Conservation (phyloP, 2,797 vertebrate species). For the Propithecus perrieri region DNA sequence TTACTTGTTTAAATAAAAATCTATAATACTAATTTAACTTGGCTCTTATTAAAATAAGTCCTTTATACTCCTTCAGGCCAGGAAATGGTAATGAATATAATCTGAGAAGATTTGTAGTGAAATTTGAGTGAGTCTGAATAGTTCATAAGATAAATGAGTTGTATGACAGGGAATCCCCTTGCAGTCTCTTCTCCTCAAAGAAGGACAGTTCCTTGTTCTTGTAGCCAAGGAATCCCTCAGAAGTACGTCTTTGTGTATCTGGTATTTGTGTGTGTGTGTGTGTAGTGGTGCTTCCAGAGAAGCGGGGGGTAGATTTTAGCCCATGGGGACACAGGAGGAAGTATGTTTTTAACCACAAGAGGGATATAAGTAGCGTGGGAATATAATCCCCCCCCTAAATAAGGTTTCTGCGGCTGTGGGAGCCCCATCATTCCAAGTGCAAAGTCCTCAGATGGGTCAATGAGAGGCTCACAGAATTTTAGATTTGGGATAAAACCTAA, state of each 20-base stretch:
- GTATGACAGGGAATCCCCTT: not conserved
- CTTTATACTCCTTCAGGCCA: not conserved
- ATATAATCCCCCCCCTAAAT: not conserved
- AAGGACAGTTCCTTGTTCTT: not conserved
- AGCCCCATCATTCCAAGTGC: not conserved
- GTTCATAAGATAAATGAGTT: not conserved
- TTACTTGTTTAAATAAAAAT: slow-evolving; percentile 49
- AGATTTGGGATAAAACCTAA: not conserved
- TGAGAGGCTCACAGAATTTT: not conserved
- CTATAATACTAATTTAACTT: not conserved
- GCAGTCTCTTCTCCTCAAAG: not conserved
- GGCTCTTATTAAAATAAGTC: slow-evolving; percentile 9
- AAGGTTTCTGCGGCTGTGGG: not conserved
- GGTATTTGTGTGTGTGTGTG: not conserved
- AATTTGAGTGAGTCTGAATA: not conserved
- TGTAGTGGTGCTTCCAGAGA: not conserved
- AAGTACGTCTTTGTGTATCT: not conserved
- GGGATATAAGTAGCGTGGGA: not conserved
- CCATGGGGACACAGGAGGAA: not conserved
- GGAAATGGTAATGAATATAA: slow-evolving; percentile 19
- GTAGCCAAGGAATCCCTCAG: not conserved
- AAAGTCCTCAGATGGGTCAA: not conserved
- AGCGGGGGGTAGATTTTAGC: not conserved
- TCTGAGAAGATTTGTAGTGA: not conserved
- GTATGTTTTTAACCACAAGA: not conserved